These are phyloP conservation scores for Liasis olivaceus DNA, from an alignment of 2,797 vertebrate genomes.

Conservation along the genomic window DNA sequence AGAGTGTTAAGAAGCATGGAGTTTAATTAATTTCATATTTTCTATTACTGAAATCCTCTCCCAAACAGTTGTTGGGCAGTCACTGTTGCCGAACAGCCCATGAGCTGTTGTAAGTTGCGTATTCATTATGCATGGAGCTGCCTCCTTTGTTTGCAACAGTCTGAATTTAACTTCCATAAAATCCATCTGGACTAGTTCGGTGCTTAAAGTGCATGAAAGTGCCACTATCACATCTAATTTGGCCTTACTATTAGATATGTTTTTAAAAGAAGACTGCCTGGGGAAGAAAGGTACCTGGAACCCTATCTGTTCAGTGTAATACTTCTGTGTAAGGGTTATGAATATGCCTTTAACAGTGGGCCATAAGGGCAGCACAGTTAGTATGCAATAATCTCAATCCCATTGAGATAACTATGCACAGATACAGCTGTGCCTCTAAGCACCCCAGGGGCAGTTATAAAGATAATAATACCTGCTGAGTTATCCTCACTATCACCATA, in stretches of 20 bases:
- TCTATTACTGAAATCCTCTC: not conserved
- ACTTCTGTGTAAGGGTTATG: slow-evolving; percentile 49
- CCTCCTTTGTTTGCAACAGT: not conserved
- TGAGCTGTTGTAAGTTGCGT: not conserved
- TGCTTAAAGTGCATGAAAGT: not conserved
- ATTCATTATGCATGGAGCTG: not conserved
- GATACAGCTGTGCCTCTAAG: slow-evolving; percentile 57
- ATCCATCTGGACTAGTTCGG: not conserved
- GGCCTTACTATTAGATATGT: not conserved
- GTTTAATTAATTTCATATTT: not conserved
- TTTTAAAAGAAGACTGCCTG: slow-evolving; percentile 33
- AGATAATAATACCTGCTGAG: slow-evolving; percentile 68
- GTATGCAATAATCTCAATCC: slow-evolving; percentile 62
- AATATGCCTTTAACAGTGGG: slow-evolving; percentile 57
- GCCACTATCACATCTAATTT: not conserved
- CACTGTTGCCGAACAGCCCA: not conserved
- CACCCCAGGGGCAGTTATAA: slow-evolving; percentile 55
- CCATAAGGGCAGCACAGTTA: slow-evolving; percentile 48
- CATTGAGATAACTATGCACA: slow-evolving; percentile 63
- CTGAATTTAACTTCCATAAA: not conserved
- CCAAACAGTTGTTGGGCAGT: not conserved
- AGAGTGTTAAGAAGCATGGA: not conserved
- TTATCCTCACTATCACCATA: slow-evolving; percentile 45
- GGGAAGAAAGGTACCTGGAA: not conserved
- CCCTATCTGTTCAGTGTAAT: slow-evolving; percentile 4